Base-by-base conservation (phyloP, 2,797 vertebrate genomes). In the Enoplosus armatus region DNA sequence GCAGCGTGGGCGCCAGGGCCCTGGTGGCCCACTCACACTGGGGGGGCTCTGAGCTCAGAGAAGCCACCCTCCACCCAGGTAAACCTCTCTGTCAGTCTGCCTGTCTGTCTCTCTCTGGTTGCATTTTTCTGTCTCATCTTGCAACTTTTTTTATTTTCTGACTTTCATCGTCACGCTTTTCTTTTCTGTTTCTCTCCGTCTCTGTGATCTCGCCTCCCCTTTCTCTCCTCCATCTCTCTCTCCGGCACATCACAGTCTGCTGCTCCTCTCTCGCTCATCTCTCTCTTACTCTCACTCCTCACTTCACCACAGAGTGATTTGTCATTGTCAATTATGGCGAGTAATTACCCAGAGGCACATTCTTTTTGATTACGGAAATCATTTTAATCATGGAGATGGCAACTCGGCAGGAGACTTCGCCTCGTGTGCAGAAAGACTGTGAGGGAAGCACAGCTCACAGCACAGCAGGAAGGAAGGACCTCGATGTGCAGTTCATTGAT, bases 51-150 rank as follows among this genome's bases (percentile, higher is more conserved):
- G 92, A 92, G 85, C 86, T 87, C 87, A 92, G 87, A 91, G 88
- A 92, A 81, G 89, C 89, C 87, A 66, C 90, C 79, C 87, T 86
- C 87, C 85, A 83, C 77, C 84, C 92, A 94, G 93, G 93, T 94
- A 94, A 92, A 88, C 61, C 76, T 89, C 70, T 86, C 76, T 82
- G 45, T 79, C 72, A 63, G 54, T 67, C 69, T 24, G 50, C 33
- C 69, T 64, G 43, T 77, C 65, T 70, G 15, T 75, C 60, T 63
- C 50, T 83, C 54, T 67, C 51, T 78, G 53, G 45, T 47, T 48
- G 24, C 51, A n/a, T 80, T 53, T 71, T 43, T 59, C 33, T 84
- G 22, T 66, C 62, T 69, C 54, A 53, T 71, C 47, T 35, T 6
- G 6, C 43, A 67, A 14, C 35, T 7, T 72, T 68, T n/a, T 73